phyloP scores from a whole-genome alignment of 2,113 vertebrate genomes.

The Clarias macrocephalus region DNA sequence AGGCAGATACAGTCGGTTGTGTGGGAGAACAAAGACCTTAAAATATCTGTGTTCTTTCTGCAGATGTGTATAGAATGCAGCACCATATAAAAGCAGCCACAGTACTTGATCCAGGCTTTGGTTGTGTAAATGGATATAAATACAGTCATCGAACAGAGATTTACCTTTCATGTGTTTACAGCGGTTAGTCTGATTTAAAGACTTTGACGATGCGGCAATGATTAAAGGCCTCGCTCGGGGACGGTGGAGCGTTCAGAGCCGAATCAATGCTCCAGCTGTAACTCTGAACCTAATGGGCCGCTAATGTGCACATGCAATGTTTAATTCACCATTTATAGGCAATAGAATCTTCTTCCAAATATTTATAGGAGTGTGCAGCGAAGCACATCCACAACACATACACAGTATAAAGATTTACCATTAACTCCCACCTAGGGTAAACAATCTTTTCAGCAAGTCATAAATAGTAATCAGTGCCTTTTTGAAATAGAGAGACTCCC shows the following conservation, averaged over 20 bases:
- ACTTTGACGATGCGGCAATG: not conserved
- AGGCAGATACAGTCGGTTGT: not conserved
- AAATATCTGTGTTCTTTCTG: not conserved
- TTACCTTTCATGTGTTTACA: constrained; percentile 6
- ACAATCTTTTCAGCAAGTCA: not conserved
- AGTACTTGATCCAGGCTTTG: not conserved
- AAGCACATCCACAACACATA: not conserved
- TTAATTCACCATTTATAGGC: not conserved
- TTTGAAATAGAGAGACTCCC: not conserved
- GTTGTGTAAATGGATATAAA: not conserved
- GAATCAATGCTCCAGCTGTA: constrained; percentile 20
- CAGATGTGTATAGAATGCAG: not conserved
- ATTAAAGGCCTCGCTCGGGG: constrained; percentile 13
- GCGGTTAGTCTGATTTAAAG: not conserved
- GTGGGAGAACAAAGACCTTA: not conserved
- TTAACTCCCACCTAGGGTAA: not conserved
- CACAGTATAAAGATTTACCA: not conserved
- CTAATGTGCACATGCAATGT: not conserved
- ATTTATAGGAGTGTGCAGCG: not conserved
- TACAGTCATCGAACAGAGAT: not conserved
- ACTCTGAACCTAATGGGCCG: not conserved
- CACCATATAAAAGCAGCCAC: not conserved
- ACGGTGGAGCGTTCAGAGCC: not conserved
- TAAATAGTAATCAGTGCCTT: not conserved
- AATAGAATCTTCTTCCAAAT: not conserved